Evolutionary conservation across 2,888 invertebrate species (phyloP).

Genomic region (Euplagia quadripunctaria): DNA sequence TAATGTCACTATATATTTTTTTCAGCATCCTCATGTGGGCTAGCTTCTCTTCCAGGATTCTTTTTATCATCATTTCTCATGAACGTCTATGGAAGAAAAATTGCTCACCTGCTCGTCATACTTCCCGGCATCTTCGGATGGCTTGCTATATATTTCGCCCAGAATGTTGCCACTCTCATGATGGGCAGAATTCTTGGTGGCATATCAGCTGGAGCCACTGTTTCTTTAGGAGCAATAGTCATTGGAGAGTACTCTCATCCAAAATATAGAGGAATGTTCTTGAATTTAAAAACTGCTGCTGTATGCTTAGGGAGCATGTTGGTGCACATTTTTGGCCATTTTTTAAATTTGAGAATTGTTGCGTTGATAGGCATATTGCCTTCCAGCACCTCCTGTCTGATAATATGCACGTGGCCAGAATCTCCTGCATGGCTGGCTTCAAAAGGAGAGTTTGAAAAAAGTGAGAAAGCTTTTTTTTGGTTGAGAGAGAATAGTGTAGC

Average conservation of each 20-base stretch:
- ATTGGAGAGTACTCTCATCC: constrained; percentile 73
- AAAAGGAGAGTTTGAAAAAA: constrained; percentile 72
- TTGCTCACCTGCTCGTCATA: constrained; percentile 58
- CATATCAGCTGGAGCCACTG: constrained; percentile 59
- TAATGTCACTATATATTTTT: constrained; percentile 15
- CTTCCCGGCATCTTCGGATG: constrained; percentile 66
- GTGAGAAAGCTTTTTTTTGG: constrained; percentile 82
- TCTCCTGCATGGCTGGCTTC: constrained; percentile 88
- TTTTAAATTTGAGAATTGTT: constrained; percentile 61
- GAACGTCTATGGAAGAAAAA: constrained; percentile 62
- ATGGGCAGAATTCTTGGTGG: constrained; percentile 63
- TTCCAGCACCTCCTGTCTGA: constrained; percentile 51
- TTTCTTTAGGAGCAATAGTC: constrained; percentile 64
- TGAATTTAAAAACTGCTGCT: constrained; percentile 69
- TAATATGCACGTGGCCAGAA: constrained; percentile 85
- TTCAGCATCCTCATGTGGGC: constrained; percentile 64
- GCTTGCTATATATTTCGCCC: constrained; percentile 61
- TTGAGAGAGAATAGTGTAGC: constrained; percentile 76
- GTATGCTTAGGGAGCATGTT: constrained; percentile 63
- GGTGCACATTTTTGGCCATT: constrained; percentile 61
- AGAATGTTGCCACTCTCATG: constrained; percentile 55
- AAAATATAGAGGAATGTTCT: constrained; percentile 66
- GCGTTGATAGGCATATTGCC: constrained; percentile 61
- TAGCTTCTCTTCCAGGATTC: constrained; percentile 61
- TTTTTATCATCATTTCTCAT: constrained; percentile 62